These are phyloP conservation scores for Andricus curvator DNA, from an alignment of 2,888 invertebrate species.

Conservation along the genomic window DNA sequence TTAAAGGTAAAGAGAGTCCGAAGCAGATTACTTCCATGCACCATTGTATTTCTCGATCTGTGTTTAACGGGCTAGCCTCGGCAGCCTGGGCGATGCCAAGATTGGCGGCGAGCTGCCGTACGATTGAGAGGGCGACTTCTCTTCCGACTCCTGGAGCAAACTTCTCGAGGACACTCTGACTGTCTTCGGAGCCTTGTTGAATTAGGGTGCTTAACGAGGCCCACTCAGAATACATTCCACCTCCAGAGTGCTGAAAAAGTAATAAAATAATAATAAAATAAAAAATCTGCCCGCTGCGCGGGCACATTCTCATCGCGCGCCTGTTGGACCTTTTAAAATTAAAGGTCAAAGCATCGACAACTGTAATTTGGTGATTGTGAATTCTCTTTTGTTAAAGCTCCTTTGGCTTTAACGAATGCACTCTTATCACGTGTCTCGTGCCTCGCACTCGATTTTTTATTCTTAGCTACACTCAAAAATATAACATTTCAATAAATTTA, in stretches of 20 bases:
- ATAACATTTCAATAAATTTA: too few species aligned
- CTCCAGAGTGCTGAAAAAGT: conserved; percentile 81
- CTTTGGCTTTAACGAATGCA: too few species aligned
- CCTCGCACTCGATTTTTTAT: too few species aligned
- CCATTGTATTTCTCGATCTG: conserved; percentile 93
- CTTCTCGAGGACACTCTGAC: conserved; percentile 88
- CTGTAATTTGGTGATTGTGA: too few species aligned
- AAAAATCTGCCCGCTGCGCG: too few species aligned
- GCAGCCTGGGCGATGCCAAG: conserved; percentile 88
- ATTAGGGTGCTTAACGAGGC: conserved; percentile 85
- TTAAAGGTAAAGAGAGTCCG: conserved; percentile 92
- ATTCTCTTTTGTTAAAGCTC: too few species aligned
- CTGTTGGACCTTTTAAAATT: too few species aligned
- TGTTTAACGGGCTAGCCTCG: conserved; percentile 90
- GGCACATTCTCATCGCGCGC: fast-evolving
- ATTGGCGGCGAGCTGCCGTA: conserved; percentile 87
- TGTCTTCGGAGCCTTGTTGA: conserved; percentile 83
- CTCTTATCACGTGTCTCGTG: too few species aligned
- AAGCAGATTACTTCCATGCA: conserved; percentile 93
- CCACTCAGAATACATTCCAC: conserved; percentile 93
- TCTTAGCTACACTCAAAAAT: too few species aligned
- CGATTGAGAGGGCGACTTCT: conserved; percentile 90
- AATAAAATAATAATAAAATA: not conserved
- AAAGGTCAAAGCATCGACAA: too few species aligned
- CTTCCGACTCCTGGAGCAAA: conserved; percentile 86